Conservation (phyloP, 1,140 invertebrate species). For the Triops cancriformis region DNA sequence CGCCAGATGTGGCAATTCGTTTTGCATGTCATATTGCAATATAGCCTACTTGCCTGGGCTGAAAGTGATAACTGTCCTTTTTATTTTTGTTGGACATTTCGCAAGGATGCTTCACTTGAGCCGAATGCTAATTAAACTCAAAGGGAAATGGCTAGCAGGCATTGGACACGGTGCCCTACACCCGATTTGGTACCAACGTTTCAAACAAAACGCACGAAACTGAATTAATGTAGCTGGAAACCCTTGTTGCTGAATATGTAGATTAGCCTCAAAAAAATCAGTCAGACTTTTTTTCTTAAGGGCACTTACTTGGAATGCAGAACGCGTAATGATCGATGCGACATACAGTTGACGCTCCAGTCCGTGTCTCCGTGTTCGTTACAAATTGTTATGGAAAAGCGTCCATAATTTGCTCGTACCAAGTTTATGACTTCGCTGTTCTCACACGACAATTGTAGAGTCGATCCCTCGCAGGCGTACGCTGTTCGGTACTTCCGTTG, state of each 20-base stretch:
- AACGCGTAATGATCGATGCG: constrained; percentile 66
- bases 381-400: constrained; percentile 92
- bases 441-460: constrained; percentile 74
- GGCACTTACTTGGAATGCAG: constrained; percentile 61
- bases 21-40: background rate
- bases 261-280: too few species aligned
- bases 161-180: background rate
- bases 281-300: too few species aligned
- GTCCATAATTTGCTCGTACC: constrained; percentile 87
- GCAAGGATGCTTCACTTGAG: background rate
- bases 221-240: too few species aligned
- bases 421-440: constrained; percentile 80
- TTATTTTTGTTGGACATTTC: background rate
- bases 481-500: constrained; percentile 70
- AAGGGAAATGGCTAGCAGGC: background rate
- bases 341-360: constrained; percentile 94
- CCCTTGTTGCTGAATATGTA: too few species aligned
- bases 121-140: background rate
- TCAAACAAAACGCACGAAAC: too few species aligned
- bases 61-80: background rate
- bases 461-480: constrained; percentile 88
- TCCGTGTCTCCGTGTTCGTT: constrained; percentile 93
- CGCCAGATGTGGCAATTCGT: background rate
- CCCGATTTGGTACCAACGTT: too few species aligned
- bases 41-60: background rate